Evolutionary conservation across 2,113 vertebrate genomes (phyloP).

Genomic region (Pristiophorus japonicus): DNA sequence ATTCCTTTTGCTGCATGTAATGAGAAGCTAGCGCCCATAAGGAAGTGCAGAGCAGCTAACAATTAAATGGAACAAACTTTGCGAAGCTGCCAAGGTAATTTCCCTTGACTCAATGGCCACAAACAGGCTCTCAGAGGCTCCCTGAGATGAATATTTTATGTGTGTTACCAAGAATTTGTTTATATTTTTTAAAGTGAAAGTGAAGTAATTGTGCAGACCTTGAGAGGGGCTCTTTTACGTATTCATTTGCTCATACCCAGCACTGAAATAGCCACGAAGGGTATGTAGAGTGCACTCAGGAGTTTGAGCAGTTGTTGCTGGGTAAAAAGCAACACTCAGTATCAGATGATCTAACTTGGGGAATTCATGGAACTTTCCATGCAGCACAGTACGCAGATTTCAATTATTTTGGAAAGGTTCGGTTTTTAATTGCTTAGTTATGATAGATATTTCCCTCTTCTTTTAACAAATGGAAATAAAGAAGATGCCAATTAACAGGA

Average conservation of each 20-base stretch:
- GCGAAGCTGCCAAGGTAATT: background rate
- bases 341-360: background rate
- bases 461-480: background rate
- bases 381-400: background rate
- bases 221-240: background rate
- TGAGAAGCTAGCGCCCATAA: too few relatives aligned
- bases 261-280: background rate
- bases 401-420: background rate
- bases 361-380: background rate
- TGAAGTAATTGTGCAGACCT: background rate
- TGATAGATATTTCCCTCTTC: background rate
- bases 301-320: background rate
- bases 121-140: background rate
- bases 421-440: background rate
- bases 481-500: too few relatives aligned
- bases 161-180: background rate
- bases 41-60: too few relatives aligned
- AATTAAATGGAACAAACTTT: background rate
- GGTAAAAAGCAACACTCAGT: background rate
- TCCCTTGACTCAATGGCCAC: background rate
- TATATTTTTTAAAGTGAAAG: background rate
- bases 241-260: background rate
- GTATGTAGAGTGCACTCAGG: background rate
- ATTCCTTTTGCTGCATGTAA: background rate
- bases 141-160: background rate